Percentiles rank a stretch among this genome's conserved stretches.
Evolutionary conservation across 1,140 invertebrate species (phyloP).

Genomic region (Platorchestia sp.): DNA sequence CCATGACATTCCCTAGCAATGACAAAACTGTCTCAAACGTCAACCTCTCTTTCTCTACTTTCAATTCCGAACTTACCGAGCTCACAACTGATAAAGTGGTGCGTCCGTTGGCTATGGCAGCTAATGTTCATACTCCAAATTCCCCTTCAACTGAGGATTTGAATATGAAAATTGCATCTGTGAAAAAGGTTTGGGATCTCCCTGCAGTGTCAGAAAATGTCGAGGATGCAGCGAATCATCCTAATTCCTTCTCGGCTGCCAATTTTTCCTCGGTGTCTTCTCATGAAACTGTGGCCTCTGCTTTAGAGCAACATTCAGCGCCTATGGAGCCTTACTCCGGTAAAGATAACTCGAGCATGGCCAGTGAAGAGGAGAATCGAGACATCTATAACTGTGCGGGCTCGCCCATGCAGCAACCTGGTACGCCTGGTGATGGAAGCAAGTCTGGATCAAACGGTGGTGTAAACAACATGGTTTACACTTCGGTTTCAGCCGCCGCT

Average conservation of each 20-base stretch:
- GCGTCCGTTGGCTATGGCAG: conserved; percentile 76
- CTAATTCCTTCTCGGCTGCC: conserved; percentile 72
- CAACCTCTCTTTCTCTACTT: conserved; percentile 87
- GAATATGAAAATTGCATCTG: conserved; percentile 93
- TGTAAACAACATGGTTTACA: conserved; percentile 63
- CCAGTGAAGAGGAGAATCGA: conserved; percentile 64
- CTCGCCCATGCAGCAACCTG: conserved; percentile 61
- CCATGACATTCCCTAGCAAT: conserved; percentile 76
- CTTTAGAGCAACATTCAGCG: conserved; percentile 65
- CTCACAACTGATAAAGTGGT: conserved; percentile 76
- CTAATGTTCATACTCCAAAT: conserved; percentile 75
- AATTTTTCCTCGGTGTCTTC: conserved; percentile 68
- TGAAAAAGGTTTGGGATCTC: conserved; percentile 87
- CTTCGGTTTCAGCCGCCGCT: conserved; percentile 60
- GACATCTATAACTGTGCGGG: conserved; percentile 67
- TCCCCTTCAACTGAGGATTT: conserved; percentile 86
- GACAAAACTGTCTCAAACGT: conserved; percentile 86
- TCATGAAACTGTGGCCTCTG: conserved; percentile 21
- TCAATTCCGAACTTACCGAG: conserved; percentile 80
- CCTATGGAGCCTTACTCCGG: conserved; percentile 63
- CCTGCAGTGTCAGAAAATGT: conserved; percentile 80
- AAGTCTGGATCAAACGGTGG: background rate
- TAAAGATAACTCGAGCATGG: conserved; percentile 63
- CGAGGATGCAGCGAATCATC: conserved; percentile 72
- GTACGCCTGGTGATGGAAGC: background rate